Evolutionary conservation across 2,888 invertebrate species (phyloP).

Genomic region (Epirrhoe tristata): DNA sequence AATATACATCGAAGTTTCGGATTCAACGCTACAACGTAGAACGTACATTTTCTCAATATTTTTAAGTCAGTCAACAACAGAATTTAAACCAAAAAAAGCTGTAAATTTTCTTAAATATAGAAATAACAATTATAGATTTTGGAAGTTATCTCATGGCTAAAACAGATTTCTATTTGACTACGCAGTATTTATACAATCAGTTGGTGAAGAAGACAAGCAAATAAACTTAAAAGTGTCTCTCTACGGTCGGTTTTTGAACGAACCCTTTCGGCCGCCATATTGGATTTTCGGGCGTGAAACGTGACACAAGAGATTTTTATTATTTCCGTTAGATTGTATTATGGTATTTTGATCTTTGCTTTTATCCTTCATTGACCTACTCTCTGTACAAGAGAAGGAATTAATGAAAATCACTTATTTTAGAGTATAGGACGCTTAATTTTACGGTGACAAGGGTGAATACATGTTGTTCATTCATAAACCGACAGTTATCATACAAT

Average conservation of each 20-base stretch:
- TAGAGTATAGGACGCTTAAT: no score
- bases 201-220: constrained; percentile 56
- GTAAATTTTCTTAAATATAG: background rate
- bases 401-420: no score
- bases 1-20: no score
- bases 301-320: no score
- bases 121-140: background rate
- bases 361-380: no score
- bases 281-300: constrained; percentile 13
- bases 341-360: no score
- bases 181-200: background rate
- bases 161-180: background rate
- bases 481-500: constrained; percentile 55
- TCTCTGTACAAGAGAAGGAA: no score
- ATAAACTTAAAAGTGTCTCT: constrained; percentile 65
- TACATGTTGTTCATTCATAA: constrained; percentile 56
- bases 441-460: no score
- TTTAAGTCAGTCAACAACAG: no score
- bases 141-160: background rate
- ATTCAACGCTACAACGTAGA: no score
- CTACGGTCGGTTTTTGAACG: constrained; percentile 63
- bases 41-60: no score
- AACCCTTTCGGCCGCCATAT: constrained; percentile 48
- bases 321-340: no score
- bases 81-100: background rate